These are phyloP conservation scores for Cassiopea andromeda DNA, from an alignment of 30 jellyfish, hydroid and myxozoan species.

Conservation along the genomic window DNA sequence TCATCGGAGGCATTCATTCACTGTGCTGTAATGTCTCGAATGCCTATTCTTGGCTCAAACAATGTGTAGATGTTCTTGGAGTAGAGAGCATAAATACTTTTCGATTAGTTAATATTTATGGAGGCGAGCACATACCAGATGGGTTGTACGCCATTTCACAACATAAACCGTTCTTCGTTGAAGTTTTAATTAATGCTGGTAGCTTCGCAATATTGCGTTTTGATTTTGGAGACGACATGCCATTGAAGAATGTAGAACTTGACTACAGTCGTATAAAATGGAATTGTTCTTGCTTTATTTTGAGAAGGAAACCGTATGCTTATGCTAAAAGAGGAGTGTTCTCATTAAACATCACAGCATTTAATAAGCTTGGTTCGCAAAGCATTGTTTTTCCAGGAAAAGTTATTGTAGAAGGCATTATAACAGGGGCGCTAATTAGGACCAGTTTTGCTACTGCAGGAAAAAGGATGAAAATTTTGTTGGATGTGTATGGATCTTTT, in stretches of 20 bases:
- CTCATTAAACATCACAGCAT: constrained; percentile 59
- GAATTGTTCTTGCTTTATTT: constrained; percentile 54
- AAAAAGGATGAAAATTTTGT: constrained; percentile 1
- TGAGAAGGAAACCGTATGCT: constrained; percentile 37
- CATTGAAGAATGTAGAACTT: background rate
- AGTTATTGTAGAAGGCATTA: constrained; percentile 38
- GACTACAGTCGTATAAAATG: background rate
- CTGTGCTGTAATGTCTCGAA: constrained; percentile 37
- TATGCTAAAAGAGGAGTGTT: constrained; percentile 43
- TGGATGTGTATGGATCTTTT: constrained; percentile 22
- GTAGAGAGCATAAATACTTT: constrained; percentile 28
- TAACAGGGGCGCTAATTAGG: constrained; percentile 28
- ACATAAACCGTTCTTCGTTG: constrained; percentile 16
- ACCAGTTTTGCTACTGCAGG: constrained; percentile 61
- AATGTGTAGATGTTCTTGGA: constrained; percentile 26
- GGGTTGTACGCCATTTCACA: constrained; percentile 47
- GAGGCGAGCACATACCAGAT: constrained; percentile 31
- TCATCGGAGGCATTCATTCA: constrained; percentile 3
- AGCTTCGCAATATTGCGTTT: constrained; percentile 50
- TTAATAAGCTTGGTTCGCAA: constrained; percentile 27
- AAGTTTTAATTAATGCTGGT: constrained; percentile 62
- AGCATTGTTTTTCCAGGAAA: constrained; percentile 23
- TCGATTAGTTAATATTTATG: constrained; percentile 27
- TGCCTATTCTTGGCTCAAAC: constrained; percentile 7
- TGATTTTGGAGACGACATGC: constrained; percentile 54